Percentiles rank a stretch among this genome's conserved stretches.
These are phyloP conservation scores for Epinotia ramella DNA, from an alignment of 2,888 invertebrate genomes.

Conservation along the genomic window DNA sequence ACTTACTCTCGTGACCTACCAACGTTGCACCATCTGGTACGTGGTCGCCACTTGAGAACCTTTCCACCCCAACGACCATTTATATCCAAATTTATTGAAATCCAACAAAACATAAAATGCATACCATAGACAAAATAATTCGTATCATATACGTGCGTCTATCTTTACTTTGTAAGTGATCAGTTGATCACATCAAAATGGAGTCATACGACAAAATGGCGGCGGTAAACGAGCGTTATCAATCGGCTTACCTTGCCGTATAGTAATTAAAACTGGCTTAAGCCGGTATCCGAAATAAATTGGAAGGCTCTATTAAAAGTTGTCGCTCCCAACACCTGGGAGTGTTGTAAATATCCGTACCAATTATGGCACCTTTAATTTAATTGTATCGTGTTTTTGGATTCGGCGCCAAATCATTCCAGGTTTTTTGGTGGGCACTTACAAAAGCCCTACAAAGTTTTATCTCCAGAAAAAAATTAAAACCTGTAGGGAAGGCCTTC, in stretches of 20 bases:
- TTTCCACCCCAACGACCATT: too few species aligned
- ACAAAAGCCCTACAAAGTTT: too few species aligned
- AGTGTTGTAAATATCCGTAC: slow-evolving; percentile 7
- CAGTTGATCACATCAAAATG: slow-evolving; percentile 1
- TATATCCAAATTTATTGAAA: too few species aligned
- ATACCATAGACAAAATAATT: too few species aligned
- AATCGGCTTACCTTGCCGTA: slow-evolving; percentile 54
- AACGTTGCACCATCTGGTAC: too few species aligned
- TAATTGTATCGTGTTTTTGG: neutral
- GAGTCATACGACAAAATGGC: slow-evolving; percentile 32
- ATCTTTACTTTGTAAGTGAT: neutral
- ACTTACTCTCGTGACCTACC: too few species aligned
- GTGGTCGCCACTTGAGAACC: too few species aligned
- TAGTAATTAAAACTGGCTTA: slow-evolving; percentile 72
- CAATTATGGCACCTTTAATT: neutral
- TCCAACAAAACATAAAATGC: too few species aligned
- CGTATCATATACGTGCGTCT: too few species aligned
- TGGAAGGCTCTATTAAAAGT: slow-evolving; percentile 65
- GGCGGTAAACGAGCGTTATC: slow-evolving; percentile 40
- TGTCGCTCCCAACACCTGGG: slow-evolving; percentile 50
- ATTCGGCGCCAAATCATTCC: neutral
- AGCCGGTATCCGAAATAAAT: slow-evolving; percentile 59
- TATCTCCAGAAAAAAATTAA: too few species aligned
- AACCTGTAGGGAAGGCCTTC: too few species aligned
- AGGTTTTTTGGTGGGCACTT: too few species aligned